Evolutionary conservation across 2,797 vertebrate species (phyloP).

Genomic region (Notolepis coatsorum): DNA sequence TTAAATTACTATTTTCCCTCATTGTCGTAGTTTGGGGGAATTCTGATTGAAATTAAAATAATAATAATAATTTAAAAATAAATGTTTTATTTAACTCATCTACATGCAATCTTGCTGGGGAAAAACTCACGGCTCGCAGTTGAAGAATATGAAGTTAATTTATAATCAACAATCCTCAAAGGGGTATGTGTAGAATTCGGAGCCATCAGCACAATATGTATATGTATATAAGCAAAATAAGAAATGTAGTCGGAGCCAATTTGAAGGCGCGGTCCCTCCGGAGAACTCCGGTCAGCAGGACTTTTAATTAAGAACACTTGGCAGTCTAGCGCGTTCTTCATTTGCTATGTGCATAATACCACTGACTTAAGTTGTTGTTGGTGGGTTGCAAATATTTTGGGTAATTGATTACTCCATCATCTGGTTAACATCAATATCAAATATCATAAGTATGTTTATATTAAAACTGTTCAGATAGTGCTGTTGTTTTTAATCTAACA

Average conservation of each 20-base stretch:
- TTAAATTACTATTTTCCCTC: too few relatives aligned
- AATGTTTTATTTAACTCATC: slow-evolving; percentile 1
- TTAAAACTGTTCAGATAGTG: background rate
- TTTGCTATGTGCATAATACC: slow-evolving; percentile 13
- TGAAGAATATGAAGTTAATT: background rate
- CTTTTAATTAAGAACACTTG: slow-evolving; percentile 11
- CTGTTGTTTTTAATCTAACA: too few relatives aligned
- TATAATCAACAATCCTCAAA: slow-evolving; percentile 4
- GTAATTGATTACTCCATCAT: background rate
- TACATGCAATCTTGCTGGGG: background rate
- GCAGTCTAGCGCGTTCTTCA: slow-evolving; percentile 5
- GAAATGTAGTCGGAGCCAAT: background rate
- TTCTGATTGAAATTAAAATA: slow-evolving; percentile 35
- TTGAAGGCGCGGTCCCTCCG: slow-evolving; percentile 9
- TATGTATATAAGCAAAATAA: background rate
- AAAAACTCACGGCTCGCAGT: background rate
- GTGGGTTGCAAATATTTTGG: background rate
- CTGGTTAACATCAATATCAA: too few relatives aligned
- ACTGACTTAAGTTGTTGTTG: slow-evolving; percentile 1
- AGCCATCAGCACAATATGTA: background rate
- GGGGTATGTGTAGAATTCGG: background rate
- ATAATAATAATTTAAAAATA: too few relatives aligned
- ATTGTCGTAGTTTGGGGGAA: too few relatives aligned
- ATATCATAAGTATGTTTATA: too few relatives aligned
- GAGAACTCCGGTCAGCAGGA: background rate